Evolutionary conservation across 2,113 vertebrate species (phyloP), one percentile per base, ranked within the genome.

Genomic region (Malurus cyaneus): DNA sequence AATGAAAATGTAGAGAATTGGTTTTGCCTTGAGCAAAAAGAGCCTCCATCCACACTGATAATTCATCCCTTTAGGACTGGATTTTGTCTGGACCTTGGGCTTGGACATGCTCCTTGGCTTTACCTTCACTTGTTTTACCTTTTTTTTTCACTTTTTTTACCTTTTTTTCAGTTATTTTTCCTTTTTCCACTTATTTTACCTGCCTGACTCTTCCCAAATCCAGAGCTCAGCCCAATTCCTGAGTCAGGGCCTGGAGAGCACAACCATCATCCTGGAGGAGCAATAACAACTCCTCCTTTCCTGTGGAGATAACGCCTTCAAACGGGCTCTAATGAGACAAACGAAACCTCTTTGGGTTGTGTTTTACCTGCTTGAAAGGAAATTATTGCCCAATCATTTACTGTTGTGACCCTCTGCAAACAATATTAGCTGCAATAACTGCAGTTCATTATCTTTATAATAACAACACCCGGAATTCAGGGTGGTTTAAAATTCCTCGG

Each of bases 1-100:
- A 14, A 16, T 64, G 44, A 60, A 88, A 70, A 60, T 0, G 0
- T 12, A 5, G 3, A 42, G 17, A 47, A 34, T 3, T 49, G 29
- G 7, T 80, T 83, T 57, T 41, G 28, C 26, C 90, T 80, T 67
- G 28, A 54, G 32, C 5, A 50, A 74, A 31, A 59, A 5, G 4
- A 5, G 7, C 6, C 1, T 19, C 5, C 20, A 52, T 18, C 18
- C 42, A 3, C 20, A 17, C 4, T 79, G 34, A 56, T 12, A 50
- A 26, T 8, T 61, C 32, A 4, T 59, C 49, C 36, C 18, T 52
- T 28, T 24, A 60, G 28, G 70, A 42, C 5, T 74, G 31, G 7
- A 18, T 59, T 61, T 81, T 23, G 24, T 54, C 29, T 42, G 9
- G 52, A 23, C 24, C 6, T 26, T 28, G 18, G 46, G 32, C 73